A percentile compares a stretch with the other conserved stretches of the same genome.
Evolutionary conservation across 2,113 vertebrate species (phyloP).

Genomic region (Nothobranchius furzeri): DNA sequence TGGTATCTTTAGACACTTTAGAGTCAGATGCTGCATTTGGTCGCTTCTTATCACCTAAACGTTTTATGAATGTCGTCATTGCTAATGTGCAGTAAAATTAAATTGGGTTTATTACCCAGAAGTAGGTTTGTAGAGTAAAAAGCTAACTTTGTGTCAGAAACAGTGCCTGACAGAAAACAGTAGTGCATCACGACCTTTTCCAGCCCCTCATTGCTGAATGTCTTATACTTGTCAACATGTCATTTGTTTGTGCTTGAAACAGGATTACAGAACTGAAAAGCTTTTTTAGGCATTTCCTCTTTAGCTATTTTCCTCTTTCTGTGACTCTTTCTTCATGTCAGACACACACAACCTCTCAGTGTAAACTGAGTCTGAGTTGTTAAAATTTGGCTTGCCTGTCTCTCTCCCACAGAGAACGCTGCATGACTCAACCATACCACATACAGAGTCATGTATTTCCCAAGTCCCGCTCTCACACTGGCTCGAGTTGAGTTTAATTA

Average conservation of each 20-base stretch:
- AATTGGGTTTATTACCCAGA: too few relatives aligned
- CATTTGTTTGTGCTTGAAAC: neutral
- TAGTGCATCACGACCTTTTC: neutral
- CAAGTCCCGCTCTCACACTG: constrained; percentile 48
- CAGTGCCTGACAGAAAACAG: constrained; percentile 2
- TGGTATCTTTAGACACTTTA: too few relatives aligned
- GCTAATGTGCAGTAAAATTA: too few relatives aligned
- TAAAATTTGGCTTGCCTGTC: constrained; percentile 76
- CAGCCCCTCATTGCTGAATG: neutral
- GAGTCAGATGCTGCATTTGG: too few relatives aligned
- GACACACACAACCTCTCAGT: constrained; percentile 22
- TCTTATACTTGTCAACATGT: neutral
- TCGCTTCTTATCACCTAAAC: too few relatives aligned
- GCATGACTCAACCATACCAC: constrained; percentile 55
- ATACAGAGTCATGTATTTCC: constrained; percentile 44
- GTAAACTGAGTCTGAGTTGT: constrained; percentile 63
- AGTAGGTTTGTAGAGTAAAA: too few relatives aligned
- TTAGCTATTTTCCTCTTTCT: constrained; percentile 17
- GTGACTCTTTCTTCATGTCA: neutral
- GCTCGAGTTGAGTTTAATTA: constrained; percentile 73
- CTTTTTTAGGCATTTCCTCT: constrained; percentile 6
- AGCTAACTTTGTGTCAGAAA: neutral
- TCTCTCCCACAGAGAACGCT: constrained; percentile 71
- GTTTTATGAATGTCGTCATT: too few relatives aligned
- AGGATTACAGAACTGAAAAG: neutral